Evolutionary conservation across 2,888 invertebrate species (phyloP), one percentile per base, ranked within the genome.

Genomic region (Macrophya alboannulata): DNA sequence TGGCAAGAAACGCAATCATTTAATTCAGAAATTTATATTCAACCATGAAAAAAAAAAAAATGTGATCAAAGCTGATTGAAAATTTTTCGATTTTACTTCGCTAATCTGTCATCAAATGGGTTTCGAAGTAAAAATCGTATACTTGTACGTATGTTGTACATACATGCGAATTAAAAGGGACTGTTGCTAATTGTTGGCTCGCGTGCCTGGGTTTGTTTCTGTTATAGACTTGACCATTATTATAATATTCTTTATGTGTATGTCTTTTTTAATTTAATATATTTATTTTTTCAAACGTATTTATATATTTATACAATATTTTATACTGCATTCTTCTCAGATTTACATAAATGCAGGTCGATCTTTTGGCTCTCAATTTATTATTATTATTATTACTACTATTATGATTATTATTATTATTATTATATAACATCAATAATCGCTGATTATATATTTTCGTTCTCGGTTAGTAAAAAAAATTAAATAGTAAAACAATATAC

Each of bases 291-390:
- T 91, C 92, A 93, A 92, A 90, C 92, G 91, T 93, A 93, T 93
- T 93, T 93, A 93, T 93, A 93, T 93, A 93, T 93, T 93, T 93
- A 93, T 93, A 93, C 91, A 91, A 92, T 92, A 93, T 93, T 93
- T 93, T 93, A 93, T 93, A 93, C 92, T 91, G 91, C 91, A 92
- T 92, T 93, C 91, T 91, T 91, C 83, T 83, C 83, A 83, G 83
- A 85, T 87, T 87, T 86, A 89, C 84, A 81, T 86, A 84, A 87
- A 84, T 90, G 89, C 90, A 91, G 89, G 91, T 93, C 92, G 91
- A 93, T 93, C 92, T 92, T 92, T 92, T 93, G 92, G 92, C 92
- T 93, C 91, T 92, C 92, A 91, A 90, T 91, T 90, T 87, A 86
- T 88, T 79, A 85, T 86, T 87, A 87, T 85, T 87, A 81, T 85